phyloP scores from a whole-genome alignment of 1,140 invertebrate genomes.

The Conus ventricosus region DNA sequence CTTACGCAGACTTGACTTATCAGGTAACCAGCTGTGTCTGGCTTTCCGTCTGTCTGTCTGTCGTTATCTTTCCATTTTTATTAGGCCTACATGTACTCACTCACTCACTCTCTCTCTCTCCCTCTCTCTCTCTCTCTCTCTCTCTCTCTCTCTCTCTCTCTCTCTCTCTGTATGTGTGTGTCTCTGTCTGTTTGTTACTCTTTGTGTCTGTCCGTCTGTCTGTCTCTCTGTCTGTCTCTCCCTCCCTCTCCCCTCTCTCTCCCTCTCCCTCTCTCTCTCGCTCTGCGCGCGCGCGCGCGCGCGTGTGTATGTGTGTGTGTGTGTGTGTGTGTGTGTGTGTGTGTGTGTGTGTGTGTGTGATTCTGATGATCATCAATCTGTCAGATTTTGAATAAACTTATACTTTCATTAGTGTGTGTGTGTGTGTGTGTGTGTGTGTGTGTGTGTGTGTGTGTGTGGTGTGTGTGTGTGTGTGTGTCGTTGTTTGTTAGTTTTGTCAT shows the following conservation, averaged over 20 bases:
- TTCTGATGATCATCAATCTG: too few relatives aligned
- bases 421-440: too few relatives aligned
- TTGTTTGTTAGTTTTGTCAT: background rate
- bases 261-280: too few relatives aligned
- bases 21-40: background rate
- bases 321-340: background rate
- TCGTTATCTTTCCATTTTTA: background rate
- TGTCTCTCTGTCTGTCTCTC: background rate
- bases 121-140: background rate
- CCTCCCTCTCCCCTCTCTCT: background rate
- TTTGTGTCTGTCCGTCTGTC: background rate
- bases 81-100: background rate
- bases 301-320: too few relatives aligned
- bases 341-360: too few relatives aligned
- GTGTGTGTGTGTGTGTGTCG: too few relatives aligned
- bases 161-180: background rate
- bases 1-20: constrained; percentile 16
- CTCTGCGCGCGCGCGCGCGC: too few relatives aligned
- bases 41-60: background rate
- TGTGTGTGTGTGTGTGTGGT: too few relatives aligned
- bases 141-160: background rate
- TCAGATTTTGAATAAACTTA: too few relatives aligned
- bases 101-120: background rate
- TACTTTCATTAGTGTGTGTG: too few relatives aligned
- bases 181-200: background rate